phyloP scores from a whole-genome alignment of 2,113 vertebrate species.

The Hucho hucho region DNA sequence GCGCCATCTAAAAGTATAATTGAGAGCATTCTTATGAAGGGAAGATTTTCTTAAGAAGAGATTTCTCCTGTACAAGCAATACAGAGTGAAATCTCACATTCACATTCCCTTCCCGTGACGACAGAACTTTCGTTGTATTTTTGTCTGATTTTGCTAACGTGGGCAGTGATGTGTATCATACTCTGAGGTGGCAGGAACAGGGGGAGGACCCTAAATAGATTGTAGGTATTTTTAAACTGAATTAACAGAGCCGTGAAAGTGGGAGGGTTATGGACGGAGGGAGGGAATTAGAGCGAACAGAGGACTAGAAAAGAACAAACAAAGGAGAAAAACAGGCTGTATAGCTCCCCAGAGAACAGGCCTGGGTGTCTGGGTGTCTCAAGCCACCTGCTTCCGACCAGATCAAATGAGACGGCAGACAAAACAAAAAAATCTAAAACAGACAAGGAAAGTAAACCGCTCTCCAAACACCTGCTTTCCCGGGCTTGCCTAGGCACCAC shows the following conservation, averaged over 20 bases:
- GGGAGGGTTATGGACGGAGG: background rate
- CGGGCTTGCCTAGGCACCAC: too few relatives aligned
- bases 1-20: background rate
- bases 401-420: background rate
- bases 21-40: background rate
- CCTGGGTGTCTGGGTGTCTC: background rate
- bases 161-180: background rate
- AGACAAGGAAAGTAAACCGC: background rate
- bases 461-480: background rate
- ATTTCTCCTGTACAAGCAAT: background rate
- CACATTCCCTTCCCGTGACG: background rate
- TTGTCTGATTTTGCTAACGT: too few relatives aligned
- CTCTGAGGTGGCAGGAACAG: background rate
- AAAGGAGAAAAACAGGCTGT: background rate
- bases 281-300: background rate
- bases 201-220: background rate
- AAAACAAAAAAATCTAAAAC: background rate
- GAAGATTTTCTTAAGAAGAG: too few relatives aligned
- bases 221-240: background rate
- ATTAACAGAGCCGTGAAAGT: background rate
- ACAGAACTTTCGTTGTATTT: background rate
- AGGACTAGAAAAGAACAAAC: conserved; percentile 4
- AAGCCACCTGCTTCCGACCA: background rate
- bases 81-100: background rate
- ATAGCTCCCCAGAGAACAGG: conserved; percentile 6